A percentile compares a stretch with the other conserved stretches of the same genome.
Conservation (phyloP, 1,140 invertebrate species). For the Venustaconcha ellipsiformis region DNA sequence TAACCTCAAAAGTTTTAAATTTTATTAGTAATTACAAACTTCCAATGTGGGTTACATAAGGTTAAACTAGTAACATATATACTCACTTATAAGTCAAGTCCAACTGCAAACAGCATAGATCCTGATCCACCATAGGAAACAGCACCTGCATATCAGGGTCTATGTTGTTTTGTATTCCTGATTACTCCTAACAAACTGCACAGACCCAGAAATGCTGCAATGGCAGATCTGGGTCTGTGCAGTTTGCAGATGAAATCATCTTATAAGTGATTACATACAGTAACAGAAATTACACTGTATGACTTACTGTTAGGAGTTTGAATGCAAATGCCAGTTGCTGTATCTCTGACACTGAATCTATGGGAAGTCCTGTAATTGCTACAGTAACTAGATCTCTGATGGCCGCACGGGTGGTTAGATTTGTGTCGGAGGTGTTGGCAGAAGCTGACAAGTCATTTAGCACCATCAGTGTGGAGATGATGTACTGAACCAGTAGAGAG, state of each 20-base stretch:
- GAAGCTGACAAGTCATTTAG: conserved; percentile 50
- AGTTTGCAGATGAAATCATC: too few relatives aligned
- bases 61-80: background rate
- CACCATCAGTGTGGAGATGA: conserved; percentile 43
- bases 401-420: conserved; percentile 27
- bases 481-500: conserved; percentile 48
- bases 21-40: too few relatives aligned
- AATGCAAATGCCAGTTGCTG: conserved; percentile 51
- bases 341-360: conserved; percentile 35
- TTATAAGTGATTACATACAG: background rate
- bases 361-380: conserved; percentile 32
- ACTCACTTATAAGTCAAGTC: too few relatives aligned
- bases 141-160: too few relatives aligned
- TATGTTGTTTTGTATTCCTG: too few relatives aligned
- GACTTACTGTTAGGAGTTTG: conserved; percentile 49
- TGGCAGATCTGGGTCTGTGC: too few relatives aligned
- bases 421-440: background rate
- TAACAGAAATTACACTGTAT: background rate
- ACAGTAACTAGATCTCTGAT: conserved; percentile 47
- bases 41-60: background rate
- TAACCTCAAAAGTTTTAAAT: too few relatives aligned
- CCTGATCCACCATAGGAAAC: too few relatives aligned
- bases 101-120: too few relatives aligned
- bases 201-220: too few relatives aligned
- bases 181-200: too few relatives aligned